Conservation (phyloP, 2,797 vertebrate species). For the Pipistrellus kuhlii region DNA sequence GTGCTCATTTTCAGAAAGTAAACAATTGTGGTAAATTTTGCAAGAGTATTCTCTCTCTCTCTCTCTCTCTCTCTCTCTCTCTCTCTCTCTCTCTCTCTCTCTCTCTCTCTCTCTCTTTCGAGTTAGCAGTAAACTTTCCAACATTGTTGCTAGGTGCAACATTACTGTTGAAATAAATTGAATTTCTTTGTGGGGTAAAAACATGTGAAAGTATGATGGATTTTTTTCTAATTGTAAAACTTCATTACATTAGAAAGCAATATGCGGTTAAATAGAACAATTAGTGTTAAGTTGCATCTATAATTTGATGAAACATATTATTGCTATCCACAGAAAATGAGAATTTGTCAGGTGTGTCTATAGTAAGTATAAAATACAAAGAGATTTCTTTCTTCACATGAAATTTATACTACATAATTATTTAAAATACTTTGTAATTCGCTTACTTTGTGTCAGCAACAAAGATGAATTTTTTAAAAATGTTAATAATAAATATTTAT, state of each 20-base stretch:
- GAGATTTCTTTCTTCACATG: not conserved
- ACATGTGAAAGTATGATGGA: slow-evolving; percentile 44
- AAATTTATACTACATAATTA: not conserved
- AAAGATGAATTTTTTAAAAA: not conserved
- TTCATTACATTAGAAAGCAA: slow-evolving; percentile 24
- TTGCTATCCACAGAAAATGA: not conserved
- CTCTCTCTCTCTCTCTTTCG: slow-evolving; percentile 11
- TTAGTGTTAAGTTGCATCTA: not conserved
- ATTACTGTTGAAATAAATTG: slow-evolving; percentile 63
- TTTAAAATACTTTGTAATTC: not conserved
- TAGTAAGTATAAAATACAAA: not conserved
- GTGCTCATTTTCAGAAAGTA: slow-evolving; percentile 82
- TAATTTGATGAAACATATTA: slow-evolving; percentile 4
- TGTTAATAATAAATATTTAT: not conserved
- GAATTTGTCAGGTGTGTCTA: not conserved
- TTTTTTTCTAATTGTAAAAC: slow-evolving; percentile 49
- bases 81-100: slow-evolving; percentile 39
- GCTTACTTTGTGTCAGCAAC: not conserved
- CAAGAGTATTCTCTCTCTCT: slow-evolving; percentile 62
- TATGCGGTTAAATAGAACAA: slow-evolving; percentile 13
- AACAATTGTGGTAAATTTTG: slow-evolving; percentile 80
- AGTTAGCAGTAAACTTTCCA: slow-evolving; percentile 67
- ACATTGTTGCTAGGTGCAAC: slow-evolving; percentile 66
- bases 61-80: slow-evolving; percentile 15
- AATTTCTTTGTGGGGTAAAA: slow-evolving; percentile 58